These are phyloP conservation scores for Pomatostomus ruficeps DNA, from an alignment of 2,113 vertebrate genomes.

Conservation along the genomic window DNA sequence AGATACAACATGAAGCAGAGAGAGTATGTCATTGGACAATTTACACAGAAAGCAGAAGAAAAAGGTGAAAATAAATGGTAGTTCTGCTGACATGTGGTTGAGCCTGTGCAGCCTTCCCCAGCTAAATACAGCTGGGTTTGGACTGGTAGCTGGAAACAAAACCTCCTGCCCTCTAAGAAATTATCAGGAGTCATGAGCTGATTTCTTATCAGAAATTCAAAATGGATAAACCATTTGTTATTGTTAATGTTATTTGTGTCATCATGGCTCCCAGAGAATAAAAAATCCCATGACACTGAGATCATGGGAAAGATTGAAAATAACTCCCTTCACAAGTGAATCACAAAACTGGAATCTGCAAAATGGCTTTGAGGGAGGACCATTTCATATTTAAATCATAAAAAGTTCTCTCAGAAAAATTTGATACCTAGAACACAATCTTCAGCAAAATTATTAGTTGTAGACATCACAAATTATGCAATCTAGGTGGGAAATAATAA, in stretches of 20 bases:
- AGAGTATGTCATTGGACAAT: background rate
- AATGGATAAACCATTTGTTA: background rate
- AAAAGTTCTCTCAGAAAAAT: background rate
- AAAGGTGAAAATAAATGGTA: background rate
- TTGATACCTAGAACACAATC: background rate
- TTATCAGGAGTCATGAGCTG: background rate
- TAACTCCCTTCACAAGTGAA: conserved; percentile 53
- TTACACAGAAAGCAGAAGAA: background rate
- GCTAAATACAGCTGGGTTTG: background rate
- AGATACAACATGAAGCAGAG: background rate
- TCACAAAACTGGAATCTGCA: conserved; percentile 62
- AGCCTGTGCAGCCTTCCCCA: background rate
- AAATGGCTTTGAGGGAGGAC: background rate
- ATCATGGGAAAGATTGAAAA: conserved; percentile 70
- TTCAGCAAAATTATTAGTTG: background rate
- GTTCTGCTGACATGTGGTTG: background rate
- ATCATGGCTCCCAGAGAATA: background rate
- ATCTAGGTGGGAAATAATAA: background rate
- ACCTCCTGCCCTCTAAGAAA: background rate
- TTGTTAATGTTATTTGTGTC: background rate
- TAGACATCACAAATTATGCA: background rate
- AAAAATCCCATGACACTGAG: conserved; percentile 63
- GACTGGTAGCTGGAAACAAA: background rate
- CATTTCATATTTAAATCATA: background rate
- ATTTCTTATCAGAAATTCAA: background rate